Conservation (phyloP, 2,888 invertebrate species). For the Lampropteryx suffumata region DNA sequence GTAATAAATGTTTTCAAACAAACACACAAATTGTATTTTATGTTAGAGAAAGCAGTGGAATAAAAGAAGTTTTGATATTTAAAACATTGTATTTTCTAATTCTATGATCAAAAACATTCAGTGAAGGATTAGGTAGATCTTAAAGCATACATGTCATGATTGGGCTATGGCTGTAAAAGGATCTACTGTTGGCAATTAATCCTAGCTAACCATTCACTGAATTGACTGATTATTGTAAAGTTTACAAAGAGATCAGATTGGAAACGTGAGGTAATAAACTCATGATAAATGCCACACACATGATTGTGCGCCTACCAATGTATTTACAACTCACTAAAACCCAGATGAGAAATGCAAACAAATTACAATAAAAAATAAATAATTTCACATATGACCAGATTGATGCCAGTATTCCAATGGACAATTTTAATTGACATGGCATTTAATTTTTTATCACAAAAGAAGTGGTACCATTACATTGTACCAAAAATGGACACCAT, state of each 20-base stretch:
- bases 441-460: constrained; percentile 69
- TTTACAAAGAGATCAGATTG: constrained; percentile 77
- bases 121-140: constrained; percentile 62
- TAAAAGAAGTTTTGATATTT: constrained; percentile 53
- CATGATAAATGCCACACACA: constrained; percentile 42
- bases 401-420: constrained; percentile 71
- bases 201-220: constrained; percentile 63
- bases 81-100: constrained; percentile 75
- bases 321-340: constrained; percentile 58
- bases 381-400: constrained; percentile 75
- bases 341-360: constrained; percentile 72
- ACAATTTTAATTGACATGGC: constrained; percentile 81
- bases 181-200: constrained; percentile 21
- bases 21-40: constrained; percentile 11
- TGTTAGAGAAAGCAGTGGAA: constrained; percentile 22
- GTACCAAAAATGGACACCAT: constrained; percentile 61
- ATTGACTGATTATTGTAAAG: constrained; percentile 64
- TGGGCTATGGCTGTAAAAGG: constrained; percentile 14
- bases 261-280: constrained; percentile 66
- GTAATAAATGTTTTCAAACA: constrained; percentile 33
- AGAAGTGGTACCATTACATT: constrained; percentile 63
- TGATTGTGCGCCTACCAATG: constrained; percentile 32
- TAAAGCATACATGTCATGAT: constrained; percentile 38
- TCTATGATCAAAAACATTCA: constrained; percentile 68
- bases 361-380: constrained; percentile 73